These are phyloP conservation scores for Theristus sp. DNA, from an alignment of 2,888 invertebrate species.

Conservation along the genomic window DNA sequence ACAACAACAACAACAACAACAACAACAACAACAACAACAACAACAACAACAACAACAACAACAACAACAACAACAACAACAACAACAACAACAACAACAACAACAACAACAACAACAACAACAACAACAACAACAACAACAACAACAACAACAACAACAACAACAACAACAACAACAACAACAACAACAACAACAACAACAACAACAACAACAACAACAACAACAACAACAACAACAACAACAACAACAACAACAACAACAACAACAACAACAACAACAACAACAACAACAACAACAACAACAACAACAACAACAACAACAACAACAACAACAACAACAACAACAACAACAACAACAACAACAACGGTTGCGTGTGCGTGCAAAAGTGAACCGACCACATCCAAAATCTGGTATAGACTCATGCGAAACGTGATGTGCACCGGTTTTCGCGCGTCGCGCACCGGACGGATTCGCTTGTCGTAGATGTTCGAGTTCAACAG, in stretches of 20 bases:
- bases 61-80: background rate
- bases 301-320: conserved; percentile 1
- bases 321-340: conserved; percentile 1
- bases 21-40: background rate
- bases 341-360: conserved; percentile 1
- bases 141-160: conserved; percentile 1
- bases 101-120: conserved; percentile 1
- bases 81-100: background rate
- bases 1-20: background rate
- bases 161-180: conserved; percentile 1
- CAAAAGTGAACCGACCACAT: conserved; percentile 4
- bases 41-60: background rate
- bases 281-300: conserved; percentile 1
- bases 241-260: conserved; percentile 1
- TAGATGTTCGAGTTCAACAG: background rate
- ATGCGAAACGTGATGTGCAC: conserved; percentile 4
- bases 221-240: conserved; percentile 1
- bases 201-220: conserved; percentile 1
- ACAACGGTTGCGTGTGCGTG: background rate
- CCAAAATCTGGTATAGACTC: conserved; percentile 4
- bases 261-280: conserved; percentile 1
- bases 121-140: conserved; percentile 1
- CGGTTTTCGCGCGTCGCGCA: background rate
- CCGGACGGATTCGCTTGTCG: conserved; percentile 5
- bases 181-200: conserved; percentile 1